Evolutionary conservation across 2,113 vertebrate species (phyloP), one percentile per base, ranked within the genome.

Genomic region (Ammodramus savannarum): DNA sequence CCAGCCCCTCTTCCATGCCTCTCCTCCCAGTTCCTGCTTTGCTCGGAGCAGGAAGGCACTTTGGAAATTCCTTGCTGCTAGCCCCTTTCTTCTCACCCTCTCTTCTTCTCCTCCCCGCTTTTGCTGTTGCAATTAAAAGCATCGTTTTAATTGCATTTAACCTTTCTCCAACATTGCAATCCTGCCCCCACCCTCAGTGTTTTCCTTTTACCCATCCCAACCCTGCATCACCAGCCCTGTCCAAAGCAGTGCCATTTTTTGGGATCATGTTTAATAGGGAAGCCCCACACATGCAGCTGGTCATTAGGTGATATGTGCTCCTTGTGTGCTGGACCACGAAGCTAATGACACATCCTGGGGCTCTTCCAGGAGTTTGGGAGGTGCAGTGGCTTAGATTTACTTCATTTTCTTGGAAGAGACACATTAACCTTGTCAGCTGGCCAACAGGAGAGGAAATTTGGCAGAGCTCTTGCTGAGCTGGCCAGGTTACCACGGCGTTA

Each of bases 61-160:
- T 97, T 97, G 98, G 98, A 98, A 97, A 99, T 99, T 99, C 99
- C 99, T 98, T 98, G 97, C 98, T 98, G 99, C 99, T 98, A 98
- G 98, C 98, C 85, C 79, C 83, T 96, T 97, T 97, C 96, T 96
- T 96, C 91, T 96, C 19, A 13, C 93, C 59, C 67, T 78, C 94
- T 69, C 87, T 87, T 27, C 92, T 85, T 92, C 90, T 66, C 86
- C 59, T 65, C 86, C 59, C 75, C 49, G 25, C 57, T 89, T 86
- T 86, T 25, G 82, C 85, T 78, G 59, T 90, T 87, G 68, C 97
- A 95, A 90, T 97, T 96, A 95, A 90, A 95, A 76, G 96, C 46
- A 21, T 36, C 29, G 1, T 6, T 46, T 46, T 46, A 21, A 46
- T 46, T 46, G 44, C 11, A 7, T 46, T 46, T 25, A 49, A 26